Evolutionary conservation across 92 coral and sea anemone genomes (phyloP).

Genomic region (Nematostella vectensis): DNA sequence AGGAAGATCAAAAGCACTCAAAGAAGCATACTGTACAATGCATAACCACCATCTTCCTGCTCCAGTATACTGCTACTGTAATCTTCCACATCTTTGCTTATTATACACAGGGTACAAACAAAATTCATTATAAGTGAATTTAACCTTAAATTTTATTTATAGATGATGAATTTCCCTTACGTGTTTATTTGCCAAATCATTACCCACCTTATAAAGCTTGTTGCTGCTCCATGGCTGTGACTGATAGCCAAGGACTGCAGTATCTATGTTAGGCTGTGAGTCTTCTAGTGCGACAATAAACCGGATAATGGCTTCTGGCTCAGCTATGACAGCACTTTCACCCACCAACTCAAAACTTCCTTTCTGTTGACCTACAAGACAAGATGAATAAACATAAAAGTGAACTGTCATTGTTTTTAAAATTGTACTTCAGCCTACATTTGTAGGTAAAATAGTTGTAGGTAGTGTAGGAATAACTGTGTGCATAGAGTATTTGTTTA

Average conservation of each 20-base stretch:
- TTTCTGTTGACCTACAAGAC: slow-evolving; percentile 9
- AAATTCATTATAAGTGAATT: no score
- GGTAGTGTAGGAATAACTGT: no score
- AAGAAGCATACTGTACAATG: no score
- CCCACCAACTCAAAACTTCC: slow-evolving; percentile 9
- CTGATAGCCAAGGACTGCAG: slow-evolving; percentile 47
- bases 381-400: neutral
- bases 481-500: no score
- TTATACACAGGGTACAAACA: no score
- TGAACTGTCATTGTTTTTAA: neutral
- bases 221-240: slow-evolving; percentile 21
- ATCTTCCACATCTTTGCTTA: no score
- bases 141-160: neutral
- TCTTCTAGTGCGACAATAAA: slow-evolving; percentile 56
- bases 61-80: no score
- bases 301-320: slow-evolving; percentile 45
- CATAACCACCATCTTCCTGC: no score
- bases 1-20: no score
- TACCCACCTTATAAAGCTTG: slow-evolving; percentile 14
- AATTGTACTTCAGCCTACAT: no score
- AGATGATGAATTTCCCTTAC: neutral
- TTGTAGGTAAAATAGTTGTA: no score
- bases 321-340: slow-evolving; percentile 2
- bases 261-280: slow-evolving; percentile 15
- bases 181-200: neutral